These are phyloP conservation scores for Xestia sexstrigata DNA, from an alignment of 2,888 invertebrate species.

Conservation along the genomic window DNA sequence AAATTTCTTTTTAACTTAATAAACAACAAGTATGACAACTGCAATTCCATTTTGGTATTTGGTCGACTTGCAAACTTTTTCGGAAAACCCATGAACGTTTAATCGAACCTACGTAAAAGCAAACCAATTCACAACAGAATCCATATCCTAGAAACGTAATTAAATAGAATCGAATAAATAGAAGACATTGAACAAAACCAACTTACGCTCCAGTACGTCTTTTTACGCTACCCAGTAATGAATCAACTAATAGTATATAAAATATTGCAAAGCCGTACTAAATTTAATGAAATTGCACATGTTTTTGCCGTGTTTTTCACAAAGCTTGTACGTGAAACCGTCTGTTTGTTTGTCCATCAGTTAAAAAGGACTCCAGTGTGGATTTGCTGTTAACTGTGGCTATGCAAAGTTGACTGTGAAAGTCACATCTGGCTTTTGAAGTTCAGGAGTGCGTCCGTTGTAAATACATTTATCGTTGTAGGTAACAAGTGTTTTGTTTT, in stretches of 20 bases:
- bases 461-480: constrained; percentile 24
- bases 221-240: constrained; percentile 1
- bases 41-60: too few species aligned
- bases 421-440: constrained; percentile 44
- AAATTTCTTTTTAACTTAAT: too few species aligned
- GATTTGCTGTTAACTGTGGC: constrained; percentile 32
- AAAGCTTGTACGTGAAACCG: constrained; percentile 22
- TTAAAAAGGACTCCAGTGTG: constrained; percentile 49
- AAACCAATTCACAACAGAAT: neutral
- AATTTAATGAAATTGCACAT: constrained; percentile 33
- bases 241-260: constrained; percentile 6
- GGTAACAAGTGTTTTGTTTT: constrained; percentile 1
- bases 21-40: too few species aligned
- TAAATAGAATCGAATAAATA: neutral
- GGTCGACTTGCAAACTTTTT: too few species aligned
- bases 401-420: constrained; percentile 41
- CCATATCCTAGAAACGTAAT: neutral
- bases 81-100: neutral
- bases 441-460: constrained; percentile 21
- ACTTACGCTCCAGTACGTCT: neutral
- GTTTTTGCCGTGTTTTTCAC: constrained; percentile 33
- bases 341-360: constrained; percentile 48
- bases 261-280: constrained; percentile 1
- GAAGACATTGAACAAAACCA: neutral
- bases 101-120: neutral